Base-by-base conservation (phyloP, 64 coral and sea anemone species). In the Montipora capricornis region DNA sequence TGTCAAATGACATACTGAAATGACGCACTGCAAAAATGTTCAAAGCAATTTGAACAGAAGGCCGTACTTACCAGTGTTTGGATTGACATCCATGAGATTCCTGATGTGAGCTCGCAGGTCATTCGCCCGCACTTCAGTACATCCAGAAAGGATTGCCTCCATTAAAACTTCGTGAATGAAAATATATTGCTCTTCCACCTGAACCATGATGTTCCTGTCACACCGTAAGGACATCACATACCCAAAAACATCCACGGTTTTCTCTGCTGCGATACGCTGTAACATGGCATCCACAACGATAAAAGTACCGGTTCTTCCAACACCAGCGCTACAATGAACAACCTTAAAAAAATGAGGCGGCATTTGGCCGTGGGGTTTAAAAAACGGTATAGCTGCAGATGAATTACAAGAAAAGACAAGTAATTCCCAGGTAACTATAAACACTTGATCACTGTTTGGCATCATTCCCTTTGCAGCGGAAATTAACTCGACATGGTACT, bases 171-270 rank as follows among this genome's bases (percentile, higher is more conserved):
- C 87, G 44, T 98, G 96, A 66, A 98, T 95, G 45, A 98, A 91
- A 29, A 98, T 59, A 17, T 95, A 98, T 58, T 95, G 94, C 20
- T 93, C 96, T 75, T 98, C 96, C 47, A 93, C 91, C 64, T 98
- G 96, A 7, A 98, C 96, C 96, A 98, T 98, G 49, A 98, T 68
- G 68, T 93, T 90, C 26, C 96, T 94, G 47, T 98, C 81, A 88
- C 84, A 52, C 24, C 96, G 94, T 52, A 98, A 69, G 10, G 58
- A 44, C 80, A 75, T 81, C 9, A 98, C 96, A 61, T 70, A 95
- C 14, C 87, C 90, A 70, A 90, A 98, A 6, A 95, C 96, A 47
- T 98, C 90, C 13, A 95, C 75, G 10, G 84, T 93, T 5, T 74
- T 74, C 49, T 89, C 80, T 37, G 90, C 74, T 6, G 84, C 79